Base-by-base conservation (phyloP, 2,113 vertebrate species). In the Eudyptes chrysolophus region DNA sequence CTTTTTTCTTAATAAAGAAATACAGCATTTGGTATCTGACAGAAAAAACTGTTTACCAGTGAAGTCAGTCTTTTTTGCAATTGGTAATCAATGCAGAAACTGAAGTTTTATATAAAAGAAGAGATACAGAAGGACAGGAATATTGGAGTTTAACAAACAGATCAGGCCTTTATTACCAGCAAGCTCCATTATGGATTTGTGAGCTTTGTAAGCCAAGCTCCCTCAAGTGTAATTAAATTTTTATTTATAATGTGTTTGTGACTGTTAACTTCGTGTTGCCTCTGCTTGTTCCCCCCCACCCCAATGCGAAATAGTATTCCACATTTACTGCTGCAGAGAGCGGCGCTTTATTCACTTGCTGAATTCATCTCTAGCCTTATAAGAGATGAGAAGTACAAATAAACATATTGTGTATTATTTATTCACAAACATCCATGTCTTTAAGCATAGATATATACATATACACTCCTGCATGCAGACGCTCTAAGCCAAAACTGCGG, bases 201-300 rank as follows among this genome's bases (percentile, higher is more conserved):
- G 98, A 97, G 98, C 98, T 98, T 97, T 98, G 97, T 94, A 98
- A 98, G 97, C 96, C 93, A 97, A 98, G 97, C 95, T 98, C 97
- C 97, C 98, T 84, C 96, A 98, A 96, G 97, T 97, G 98, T 98
- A 98, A 98, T 98, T 98, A 98, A 95, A 98, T 97, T 98, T 98
- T 98, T 98, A 98, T 98, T 98, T 98, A 98, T 97, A 98, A 98
- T 94, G 96, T 97, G 95, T 94, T 96, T 96, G 95, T 95, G 97
- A 98, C 97, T 98, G 96, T 95, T 98, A 97, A 97, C 97, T 98
- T 98, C 4, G 49, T 91, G 96, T 97, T 98, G 96, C 94, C 74
- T 95, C 81, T 94, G 96, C 96, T 92, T 96, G 74, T 92, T 68
- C 66, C 57, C 93, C 62, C 89, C 8, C 61, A 70, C 60, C 69